These are phyloP conservation scores for Drosophila longiperda DNA, from an alignment of 2,888 invertebrate species.

Conservation along the genomic window DNA sequence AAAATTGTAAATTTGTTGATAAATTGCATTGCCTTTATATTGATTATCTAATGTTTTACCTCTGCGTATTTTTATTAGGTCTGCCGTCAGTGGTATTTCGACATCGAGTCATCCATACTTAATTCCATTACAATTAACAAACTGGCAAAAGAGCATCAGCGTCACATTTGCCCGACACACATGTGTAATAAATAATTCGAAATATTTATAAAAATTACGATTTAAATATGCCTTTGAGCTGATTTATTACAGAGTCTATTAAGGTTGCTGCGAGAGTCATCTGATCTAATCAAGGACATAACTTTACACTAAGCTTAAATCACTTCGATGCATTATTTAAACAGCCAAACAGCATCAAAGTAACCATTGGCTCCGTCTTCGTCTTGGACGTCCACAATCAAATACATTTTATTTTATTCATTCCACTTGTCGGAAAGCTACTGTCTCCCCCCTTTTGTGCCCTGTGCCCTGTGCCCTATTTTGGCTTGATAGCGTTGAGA, in stretches of 20 bases:
- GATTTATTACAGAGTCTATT: slow-evolving; percentile 41
- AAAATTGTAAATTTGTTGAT: slow-evolving; percentile 31
- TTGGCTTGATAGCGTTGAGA: slow-evolving; percentile 54
- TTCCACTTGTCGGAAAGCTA: slow-evolving; percentile 20
- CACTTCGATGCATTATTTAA: slow-evolving; percentile 61
- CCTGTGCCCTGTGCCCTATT: slow-evolving; percentile 18
- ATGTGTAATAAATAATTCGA: slow-evolving; percentile 68
- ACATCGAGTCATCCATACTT: slow-evolving; percentile 66
- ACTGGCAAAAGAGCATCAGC: slow-evolving; percentile 62
- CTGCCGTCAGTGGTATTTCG: slow-evolving; percentile 50
- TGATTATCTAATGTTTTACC: slow-evolving; percentile 51
- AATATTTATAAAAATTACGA: slow-evolving; percentile 45
- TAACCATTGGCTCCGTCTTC: slow-evolving; percentile 19
- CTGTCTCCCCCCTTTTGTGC: slow-evolving; percentile 38
- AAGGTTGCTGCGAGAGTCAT: slow-evolving; percentile 22
- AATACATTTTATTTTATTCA: slow-evolving; percentile 70
- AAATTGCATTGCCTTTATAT: slow-evolving; percentile 23
- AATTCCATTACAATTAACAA: slow-evolving; percentile 74
- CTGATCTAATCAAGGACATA: slow-evolving; percentile 7
- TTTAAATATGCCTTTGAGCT: slow-evolving; percentile 49
- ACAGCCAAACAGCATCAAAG: slow-evolving; percentile 46
- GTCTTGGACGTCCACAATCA: slow-evolving; percentile 26
- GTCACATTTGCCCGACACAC: slow-evolving; percentile 24
- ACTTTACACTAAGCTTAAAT: slow-evolving; percentile 50
- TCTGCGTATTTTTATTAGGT: slow-evolving; percentile 64